Evolutionary conservation across 2,113 vertebrate genomes (phyloP).

Genomic region (Prinia subflava): DNA sequence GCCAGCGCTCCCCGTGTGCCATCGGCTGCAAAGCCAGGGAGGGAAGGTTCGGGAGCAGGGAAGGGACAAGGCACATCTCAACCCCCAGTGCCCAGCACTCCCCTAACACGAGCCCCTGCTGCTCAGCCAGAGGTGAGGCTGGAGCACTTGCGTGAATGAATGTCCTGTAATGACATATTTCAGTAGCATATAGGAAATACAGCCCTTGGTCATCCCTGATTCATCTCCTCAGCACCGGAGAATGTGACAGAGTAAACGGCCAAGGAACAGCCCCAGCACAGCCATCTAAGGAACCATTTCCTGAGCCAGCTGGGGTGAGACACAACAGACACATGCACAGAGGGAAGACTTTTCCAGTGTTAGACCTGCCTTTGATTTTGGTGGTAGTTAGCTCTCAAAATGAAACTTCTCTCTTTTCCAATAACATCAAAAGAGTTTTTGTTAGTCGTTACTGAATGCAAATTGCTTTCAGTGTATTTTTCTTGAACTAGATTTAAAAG

Average conservation of each 20-base stretch:
- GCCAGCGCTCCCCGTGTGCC: not conserved
- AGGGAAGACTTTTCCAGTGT: not conserved
- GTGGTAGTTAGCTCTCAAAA: not conserved
- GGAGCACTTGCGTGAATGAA: rapidly evolving
- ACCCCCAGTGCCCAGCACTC: not conserved
- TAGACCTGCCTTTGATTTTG: not conserved
- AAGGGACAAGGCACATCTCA: not conserved
- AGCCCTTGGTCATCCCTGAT: not conserved
- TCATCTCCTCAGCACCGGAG: not conserved
- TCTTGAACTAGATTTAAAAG: conserved; percentile 13
- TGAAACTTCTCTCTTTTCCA: not conserved
- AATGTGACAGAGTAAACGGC: not conserved
- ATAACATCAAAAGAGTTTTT: not conserved
- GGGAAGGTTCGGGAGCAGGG: not conserved
- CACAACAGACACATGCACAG: not conserved
- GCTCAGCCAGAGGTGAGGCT: not conserved
- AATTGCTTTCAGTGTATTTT: not conserved
- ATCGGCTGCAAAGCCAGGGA: not conserved
- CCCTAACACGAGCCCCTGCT: not conserved
- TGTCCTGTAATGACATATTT: too few relatives aligned
- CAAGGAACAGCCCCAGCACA: not conserved
- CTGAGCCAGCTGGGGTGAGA: not conserved
- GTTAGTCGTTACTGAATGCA: not conserved
- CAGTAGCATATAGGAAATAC: not conserved
- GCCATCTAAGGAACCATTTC: not conserved